phyloP scores from a whole-genome alignment of 2,797 vertebrate species.

The Periophthalmus magnuspinnatus region DNA sequence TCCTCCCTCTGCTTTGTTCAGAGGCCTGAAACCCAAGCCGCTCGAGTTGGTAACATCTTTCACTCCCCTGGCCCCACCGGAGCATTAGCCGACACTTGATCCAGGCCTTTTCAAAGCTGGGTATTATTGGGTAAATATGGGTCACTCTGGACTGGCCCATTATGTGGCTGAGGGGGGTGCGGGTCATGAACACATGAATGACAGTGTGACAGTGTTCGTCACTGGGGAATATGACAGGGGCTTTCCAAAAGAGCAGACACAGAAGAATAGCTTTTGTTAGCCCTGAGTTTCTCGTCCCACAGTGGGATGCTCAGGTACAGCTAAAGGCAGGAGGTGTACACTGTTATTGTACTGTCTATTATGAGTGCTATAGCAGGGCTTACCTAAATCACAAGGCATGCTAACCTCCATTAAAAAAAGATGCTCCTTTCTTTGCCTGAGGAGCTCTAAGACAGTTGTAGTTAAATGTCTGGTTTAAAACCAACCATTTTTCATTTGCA shows the following conservation, averaged over 20 bases:
- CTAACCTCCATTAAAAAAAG: neutral
- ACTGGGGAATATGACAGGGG: constrained; percentile 35
- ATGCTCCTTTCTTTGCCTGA: neutral
- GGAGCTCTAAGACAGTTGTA: neutral
- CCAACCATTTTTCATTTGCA: too few species aligned
- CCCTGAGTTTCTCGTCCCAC: neutral
- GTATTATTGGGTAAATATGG: constrained; percentile 83
- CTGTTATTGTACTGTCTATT: constrained; percentile 1
- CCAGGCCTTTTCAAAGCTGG: constrained; percentile 75
- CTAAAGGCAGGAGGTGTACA: neutral
- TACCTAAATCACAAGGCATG: neutral
- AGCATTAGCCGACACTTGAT: constrained; percentile 81
- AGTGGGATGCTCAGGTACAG: neutral
- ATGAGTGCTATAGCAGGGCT: neutral
- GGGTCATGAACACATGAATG: constrained; percentile 70
- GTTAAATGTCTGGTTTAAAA: too few species aligned
- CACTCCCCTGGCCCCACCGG: constrained; percentile 76
- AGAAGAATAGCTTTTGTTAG: constrained; percentile 15
- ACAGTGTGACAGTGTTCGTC: constrained; percentile 54
- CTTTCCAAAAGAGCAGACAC: constrained; percentile 36
- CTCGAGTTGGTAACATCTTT: constrained; percentile 78
- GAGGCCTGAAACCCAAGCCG: constrained; percentile 75
- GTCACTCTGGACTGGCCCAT: constrained; percentile 76
- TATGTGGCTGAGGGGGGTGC: constrained; percentile 64
- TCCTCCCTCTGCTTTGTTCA: constrained; percentile 70